Evolutionary conservation across 2,888 invertebrate species (phyloP).

Genomic region (Drosophila cognata): DNA sequence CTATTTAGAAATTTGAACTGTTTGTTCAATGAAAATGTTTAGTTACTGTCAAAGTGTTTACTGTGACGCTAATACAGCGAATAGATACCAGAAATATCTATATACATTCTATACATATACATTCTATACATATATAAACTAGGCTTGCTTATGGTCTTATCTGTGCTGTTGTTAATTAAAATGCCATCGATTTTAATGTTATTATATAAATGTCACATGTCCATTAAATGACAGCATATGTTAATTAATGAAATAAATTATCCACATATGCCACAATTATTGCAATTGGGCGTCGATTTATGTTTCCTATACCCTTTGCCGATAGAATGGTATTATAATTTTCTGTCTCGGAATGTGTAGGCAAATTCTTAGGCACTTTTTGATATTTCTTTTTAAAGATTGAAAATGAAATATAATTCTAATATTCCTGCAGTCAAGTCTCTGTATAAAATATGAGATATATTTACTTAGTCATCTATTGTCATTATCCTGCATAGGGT

Average conservation of each 20-base stretch:
- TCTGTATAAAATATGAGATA: background rate
- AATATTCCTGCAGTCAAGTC: background rate
- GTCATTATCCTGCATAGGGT: background rate
- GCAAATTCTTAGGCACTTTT: background rate
- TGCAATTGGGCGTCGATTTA: background rate
- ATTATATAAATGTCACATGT: conserved; percentile 35
- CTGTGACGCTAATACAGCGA: conserved; percentile 14
- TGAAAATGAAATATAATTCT: background rate
- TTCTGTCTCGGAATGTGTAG: background rate
- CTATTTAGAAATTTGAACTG: conserved; percentile 7
- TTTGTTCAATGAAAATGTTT: conserved; percentile 22
- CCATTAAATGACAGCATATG: conserved; percentile 50
- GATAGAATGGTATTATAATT: background rate
- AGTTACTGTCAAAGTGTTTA: background rate
- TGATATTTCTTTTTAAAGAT: no score
- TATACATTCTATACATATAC: background rate
- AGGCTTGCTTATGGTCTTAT: conserved; percentile 24
- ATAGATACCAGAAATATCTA: background rate
- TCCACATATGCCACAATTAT: conserved; percentile 8
- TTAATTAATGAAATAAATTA: conserved; percentile 45
- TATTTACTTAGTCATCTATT: background rate
- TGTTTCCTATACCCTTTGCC: conserved; percentile 1
- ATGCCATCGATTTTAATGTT: conserved; percentile 51
- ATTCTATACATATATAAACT: background rate
- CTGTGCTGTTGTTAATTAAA: conserved; percentile 46